Percentiles rank a stretch among this genome's conserved stretches.
Evolutionary conservation across 2,113 vertebrate genomes (phyloP).

Genomic region (Urocynchramus pylzowi): DNA sequence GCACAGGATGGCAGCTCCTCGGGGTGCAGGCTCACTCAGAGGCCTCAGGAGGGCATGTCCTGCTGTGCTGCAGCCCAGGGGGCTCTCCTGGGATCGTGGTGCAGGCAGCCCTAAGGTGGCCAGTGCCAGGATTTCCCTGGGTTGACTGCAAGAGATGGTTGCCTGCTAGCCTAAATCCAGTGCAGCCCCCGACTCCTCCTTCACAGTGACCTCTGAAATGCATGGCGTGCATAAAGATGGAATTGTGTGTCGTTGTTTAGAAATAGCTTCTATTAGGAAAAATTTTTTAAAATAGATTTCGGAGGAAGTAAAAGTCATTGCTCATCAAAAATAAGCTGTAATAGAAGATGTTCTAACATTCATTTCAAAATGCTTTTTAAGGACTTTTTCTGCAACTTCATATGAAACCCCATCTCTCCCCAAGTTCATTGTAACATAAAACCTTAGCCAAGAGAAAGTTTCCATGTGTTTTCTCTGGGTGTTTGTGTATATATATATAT

Average conservation of each 20-base stretch:
- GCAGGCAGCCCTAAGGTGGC: neutral
- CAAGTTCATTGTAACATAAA: neutral
- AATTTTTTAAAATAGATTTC: neutral
- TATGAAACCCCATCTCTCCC: neutral
- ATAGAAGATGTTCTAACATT: neutral
- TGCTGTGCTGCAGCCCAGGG: neutral
- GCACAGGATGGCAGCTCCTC: neutral
- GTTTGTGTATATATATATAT: neutral
- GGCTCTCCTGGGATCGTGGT: neutral
- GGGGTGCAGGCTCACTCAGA: neutral
- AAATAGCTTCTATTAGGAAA: neutral
- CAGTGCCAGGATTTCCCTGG: neutral
- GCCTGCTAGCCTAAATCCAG: neutral
- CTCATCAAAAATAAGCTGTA: neutral
- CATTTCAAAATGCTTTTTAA: neutral
- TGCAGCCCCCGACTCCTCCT: neutral
- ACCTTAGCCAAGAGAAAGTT: neutral
- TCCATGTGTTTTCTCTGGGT: neutral
- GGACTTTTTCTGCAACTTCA: neutral
- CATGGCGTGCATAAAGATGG: neutral
- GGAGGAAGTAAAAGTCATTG: neutral
- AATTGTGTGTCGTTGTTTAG: neutral
- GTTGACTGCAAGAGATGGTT: neutral
- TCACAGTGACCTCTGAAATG: neutral
- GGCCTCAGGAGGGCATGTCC: neutral